These are phyloP conservation scores for Physocephala rufipes DNA, from an alignment of 2,888 invertebrate species.

Conservation along the genomic window DNA sequence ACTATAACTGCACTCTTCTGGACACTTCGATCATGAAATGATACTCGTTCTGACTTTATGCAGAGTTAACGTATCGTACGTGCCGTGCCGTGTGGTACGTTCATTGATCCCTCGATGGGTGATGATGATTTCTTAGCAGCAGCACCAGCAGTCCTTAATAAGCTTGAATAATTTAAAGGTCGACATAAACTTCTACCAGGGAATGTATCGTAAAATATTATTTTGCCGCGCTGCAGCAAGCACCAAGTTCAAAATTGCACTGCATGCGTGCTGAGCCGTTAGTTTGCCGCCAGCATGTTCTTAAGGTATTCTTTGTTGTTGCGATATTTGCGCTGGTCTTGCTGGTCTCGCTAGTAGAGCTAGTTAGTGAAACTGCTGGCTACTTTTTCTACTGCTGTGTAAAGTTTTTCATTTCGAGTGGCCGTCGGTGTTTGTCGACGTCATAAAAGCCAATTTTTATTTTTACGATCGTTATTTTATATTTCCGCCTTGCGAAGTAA, in stretches of 20 bases:
- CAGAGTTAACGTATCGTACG: too few species aligned
- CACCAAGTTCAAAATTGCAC: background rate
- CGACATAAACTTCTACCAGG: background rate
- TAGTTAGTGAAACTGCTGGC: too few species aligned
- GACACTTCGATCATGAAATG: too few species aligned
- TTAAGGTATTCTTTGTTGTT: constrained; percentile 17
- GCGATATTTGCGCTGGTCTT: background rate
- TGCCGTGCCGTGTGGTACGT: too few species aligned
- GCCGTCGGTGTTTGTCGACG: constrained; percentile 36
- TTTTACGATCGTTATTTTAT: constrained; percentile 52
- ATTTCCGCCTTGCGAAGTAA: constrained; percentile 51
- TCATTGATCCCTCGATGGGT: background rate
- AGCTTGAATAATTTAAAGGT: constrained; percentile 4
- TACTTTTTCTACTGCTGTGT: background rate
- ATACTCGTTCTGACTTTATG: too few species aligned
- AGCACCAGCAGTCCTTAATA: background rate
- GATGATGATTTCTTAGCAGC: background rate
- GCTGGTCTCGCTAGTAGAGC: constrained; percentile 7
- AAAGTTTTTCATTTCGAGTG: constrained; percentile 11
- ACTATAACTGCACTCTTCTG: too few species aligned
- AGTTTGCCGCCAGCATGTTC: background rate
- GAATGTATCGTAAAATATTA: background rate
- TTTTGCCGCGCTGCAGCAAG: background rate
- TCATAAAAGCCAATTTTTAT: constrained; percentile 52
- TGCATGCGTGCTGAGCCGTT: background rate